phyloP scores from a whole-genome alignment of 2,113 vertebrate species.

The Anthoscopus minutus region DNA sequence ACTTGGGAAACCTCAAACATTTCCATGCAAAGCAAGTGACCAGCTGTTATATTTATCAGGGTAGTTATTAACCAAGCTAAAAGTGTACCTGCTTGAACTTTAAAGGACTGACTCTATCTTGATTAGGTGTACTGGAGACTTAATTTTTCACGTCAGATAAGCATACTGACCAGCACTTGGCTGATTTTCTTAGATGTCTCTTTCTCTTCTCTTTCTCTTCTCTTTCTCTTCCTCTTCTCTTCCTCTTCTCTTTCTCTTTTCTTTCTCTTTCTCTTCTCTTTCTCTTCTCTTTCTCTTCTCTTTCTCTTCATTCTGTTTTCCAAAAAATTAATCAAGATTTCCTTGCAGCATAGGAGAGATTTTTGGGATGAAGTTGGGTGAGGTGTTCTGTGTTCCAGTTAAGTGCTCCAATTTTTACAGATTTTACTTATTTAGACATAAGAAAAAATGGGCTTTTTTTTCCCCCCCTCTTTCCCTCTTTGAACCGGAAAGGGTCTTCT shows the following conservation, averaged over 20 bases:
- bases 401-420: constrained; percentile 11
- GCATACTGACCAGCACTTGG: background rate
- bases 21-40: background rate
- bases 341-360: background rate
- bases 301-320: background rate
- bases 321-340: accelerated
- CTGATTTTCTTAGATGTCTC: background rate
- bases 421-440: background rate
- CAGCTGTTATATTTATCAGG: background rate
- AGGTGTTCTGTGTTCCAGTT: background rate
- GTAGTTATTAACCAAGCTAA: background rate
- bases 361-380: background rate
- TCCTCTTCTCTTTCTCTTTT: too few species aligned
- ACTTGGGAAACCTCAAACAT: background rate
- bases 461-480: background rate
- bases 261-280: background rate
- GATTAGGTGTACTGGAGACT: background rate
- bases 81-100: background rate
- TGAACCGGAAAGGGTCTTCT: constrained; percentile 18
- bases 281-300: background rate
- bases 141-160: background rate
- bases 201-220: background rate
- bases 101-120: background rate
- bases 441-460: background rate
- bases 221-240: background rate